A percentile compares a stretch with the other conserved stretches of the same genome.
phyloP scores from a whole-genome alignment of 2,113 vertebrate species.

The Phylloscopus trochilus region DNA sequence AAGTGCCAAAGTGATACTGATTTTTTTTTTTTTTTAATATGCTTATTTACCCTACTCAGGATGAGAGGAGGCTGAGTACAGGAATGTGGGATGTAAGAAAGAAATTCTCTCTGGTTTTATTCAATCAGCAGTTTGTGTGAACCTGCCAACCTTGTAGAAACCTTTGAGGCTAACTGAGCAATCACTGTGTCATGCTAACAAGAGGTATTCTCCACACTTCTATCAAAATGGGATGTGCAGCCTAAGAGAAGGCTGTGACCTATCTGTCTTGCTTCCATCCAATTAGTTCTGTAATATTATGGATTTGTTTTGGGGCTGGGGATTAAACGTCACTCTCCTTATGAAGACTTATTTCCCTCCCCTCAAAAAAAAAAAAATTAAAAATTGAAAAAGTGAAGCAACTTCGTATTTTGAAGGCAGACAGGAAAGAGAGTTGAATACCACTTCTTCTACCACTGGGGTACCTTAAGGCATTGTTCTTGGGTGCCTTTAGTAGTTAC shows the following conservation, averaged over 20 bases:
- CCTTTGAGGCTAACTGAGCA: neutral
- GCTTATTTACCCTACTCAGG: neutral
- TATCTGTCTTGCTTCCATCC: neutral
- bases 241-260: neutral
- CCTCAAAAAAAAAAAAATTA: too few relatives aligned
- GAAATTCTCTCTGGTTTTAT: neutral
- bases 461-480: neutral
- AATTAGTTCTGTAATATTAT: neutral
- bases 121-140: neutral
- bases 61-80: neutral
- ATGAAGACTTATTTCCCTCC: too few relatives aligned
- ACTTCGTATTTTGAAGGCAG: neutral
- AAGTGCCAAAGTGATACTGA: neutral
- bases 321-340: neutral
- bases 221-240: neutral
- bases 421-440: neutral
- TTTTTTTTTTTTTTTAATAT: neutral
- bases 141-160: neutral
- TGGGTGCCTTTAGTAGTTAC: neutral
- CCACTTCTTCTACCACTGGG: neutral
- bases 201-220: neutral
- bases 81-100: neutral
- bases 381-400: neutral
- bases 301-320: fast-evolving
- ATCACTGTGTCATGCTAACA: neutral